Percentiles rank a stretch among this genome's conserved stretches.
phyloP scores from a whole-genome alignment of 2,113 vertebrate species.

The Larimichthys polyactis region DNA sequence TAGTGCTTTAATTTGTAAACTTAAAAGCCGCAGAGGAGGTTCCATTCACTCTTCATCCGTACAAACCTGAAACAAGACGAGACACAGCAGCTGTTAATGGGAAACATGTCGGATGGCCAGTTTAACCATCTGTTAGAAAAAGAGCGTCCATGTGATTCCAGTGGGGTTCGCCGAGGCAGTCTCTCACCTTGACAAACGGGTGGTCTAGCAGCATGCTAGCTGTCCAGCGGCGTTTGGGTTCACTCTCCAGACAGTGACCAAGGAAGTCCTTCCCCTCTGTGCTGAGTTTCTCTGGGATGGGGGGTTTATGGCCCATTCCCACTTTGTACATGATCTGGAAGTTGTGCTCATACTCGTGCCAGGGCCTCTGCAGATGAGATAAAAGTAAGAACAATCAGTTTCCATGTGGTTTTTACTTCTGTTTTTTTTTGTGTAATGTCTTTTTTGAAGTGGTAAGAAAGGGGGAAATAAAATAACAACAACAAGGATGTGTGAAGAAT shows the following conservation, averaged over 20 bases:
- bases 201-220: slow-evolving; percentile 98
- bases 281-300: slow-evolving; percentile 95
- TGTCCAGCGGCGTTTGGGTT: slow-evolving; percentile 95
- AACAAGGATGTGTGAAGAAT: background rate
- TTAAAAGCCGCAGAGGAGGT: slow-evolving; percentile 68
- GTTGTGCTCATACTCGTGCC: slow-evolving; percentile 99
- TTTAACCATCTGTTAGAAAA: background rate
- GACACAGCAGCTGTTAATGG: background rate
- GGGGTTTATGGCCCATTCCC: slow-evolving; percentile 98
- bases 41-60: slow-evolving; percentile 95
- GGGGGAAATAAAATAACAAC: background rate
- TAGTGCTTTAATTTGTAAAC: slow-evolving; percentile 89
- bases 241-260: slow-evolving; percentile 95
- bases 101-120: background rate
- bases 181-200: slow-evolving; percentile 95
- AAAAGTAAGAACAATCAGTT: background rate
- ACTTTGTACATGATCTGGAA: slow-evolving; percentile 99
- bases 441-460: background rate
- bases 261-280: slow-evolving; percentile 98
- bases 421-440: background rate
- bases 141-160: background rate
- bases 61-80: slow-evolving; percentile 90
- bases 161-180: background rate
- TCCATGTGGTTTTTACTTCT: background rate
- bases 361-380: slow-evolving; percentile 89